phyloP scores from a whole-genome alignment of 2,888 invertebrate species.

The Himalopsyche japonica region DNA sequence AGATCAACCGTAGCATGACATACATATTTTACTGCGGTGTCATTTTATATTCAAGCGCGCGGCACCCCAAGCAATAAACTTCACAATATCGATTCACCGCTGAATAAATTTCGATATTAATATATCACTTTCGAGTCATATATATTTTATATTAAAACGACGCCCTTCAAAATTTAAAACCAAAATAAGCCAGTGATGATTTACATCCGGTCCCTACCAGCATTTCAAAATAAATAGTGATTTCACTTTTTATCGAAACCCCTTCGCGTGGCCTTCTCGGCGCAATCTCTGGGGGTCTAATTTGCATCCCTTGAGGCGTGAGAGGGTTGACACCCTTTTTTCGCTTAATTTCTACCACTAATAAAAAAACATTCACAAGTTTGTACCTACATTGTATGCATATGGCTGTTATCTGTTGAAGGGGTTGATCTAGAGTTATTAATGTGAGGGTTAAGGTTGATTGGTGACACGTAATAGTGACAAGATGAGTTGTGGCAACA shows the following conservation, averaged over 20 bases:
- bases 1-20: too few species aligned
- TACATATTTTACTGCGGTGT: too few species aligned
- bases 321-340: slow-evolving; percentile 12
- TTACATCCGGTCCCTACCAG: slow-evolving; percentile 26
- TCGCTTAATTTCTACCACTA: slow-evolving; percentile 13
- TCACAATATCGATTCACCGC: background rate
- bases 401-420: slow-evolving; percentile 10
- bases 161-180: slow-evolving; percentile 30
- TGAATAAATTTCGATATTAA: background rate
- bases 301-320: slow-evolving; percentile 38
- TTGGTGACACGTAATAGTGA: slow-evolving; percentile 12
- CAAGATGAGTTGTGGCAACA: slow-evolving; percentile 1
- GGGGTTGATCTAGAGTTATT: slow-evolving; percentile 8
- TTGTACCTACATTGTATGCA: slow-evolving; percentile 25
- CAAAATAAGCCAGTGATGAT: slow-evolving; percentile 37
- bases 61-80: background rate
- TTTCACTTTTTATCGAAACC: slow-evolving; percentile 20
- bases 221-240: slow-evolving; percentile 32
- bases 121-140: background rate
- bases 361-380: slow-evolving; percentile 32
- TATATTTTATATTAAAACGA: background rate
- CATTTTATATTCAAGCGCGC: background rate
- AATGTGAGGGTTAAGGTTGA: slow-evolving; percentile 21
- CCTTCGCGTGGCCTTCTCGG: background rate
- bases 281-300: slow-evolving; percentile 32